Percentiles rank a stretch among this genome's conserved stretches.
Conservation (phyloP, 1,140 invertebrate genomes). For the Drosophila santomea region DNA sequence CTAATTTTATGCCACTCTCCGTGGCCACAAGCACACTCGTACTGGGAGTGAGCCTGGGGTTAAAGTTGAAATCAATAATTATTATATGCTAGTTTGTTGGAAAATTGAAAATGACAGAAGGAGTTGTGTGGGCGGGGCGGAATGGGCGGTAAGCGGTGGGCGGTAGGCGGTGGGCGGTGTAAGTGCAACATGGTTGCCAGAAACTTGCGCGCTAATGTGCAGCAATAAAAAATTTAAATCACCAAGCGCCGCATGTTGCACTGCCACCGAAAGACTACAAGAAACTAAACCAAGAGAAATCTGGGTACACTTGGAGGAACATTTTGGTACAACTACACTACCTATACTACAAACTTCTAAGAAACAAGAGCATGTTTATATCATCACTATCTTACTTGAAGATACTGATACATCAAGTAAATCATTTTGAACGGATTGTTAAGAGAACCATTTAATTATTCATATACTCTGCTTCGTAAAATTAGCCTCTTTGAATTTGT, state of each 20-base stretch:
- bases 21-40: constrained; percentile 1
- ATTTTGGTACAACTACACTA: too few species aligned
- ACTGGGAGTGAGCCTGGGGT: constrained; percentile 11
- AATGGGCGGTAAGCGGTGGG: constrained; percentile 1
- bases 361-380: too few species aligned
- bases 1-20: constrained; percentile 56
- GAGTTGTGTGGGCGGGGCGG: neutral
- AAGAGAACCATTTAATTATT: too few species aligned
- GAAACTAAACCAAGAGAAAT: constrained; percentile 1
- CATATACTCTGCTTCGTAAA: too few species aligned
- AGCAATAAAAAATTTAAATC: constrained; percentile 75
- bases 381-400: too few species aligned
- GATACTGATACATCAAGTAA: too few species aligned
- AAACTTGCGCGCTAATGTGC: constrained; percentile 78
- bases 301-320: neutral
- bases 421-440: too few species aligned
- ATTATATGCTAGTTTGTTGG: constrained; percentile 65
- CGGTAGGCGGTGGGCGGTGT: constrained; percentile 10
- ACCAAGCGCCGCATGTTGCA: constrained; percentile 67
- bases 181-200: constrained; percentile 71
- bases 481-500: too few species aligned
- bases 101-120: constrained; percentile 43
- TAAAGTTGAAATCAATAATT: constrained; percentile 78
- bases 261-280: constrained; percentile 21
- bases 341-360: too few species aligned